Evolutionary conservation across 2,888 invertebrate genomes (phyloP), one percentile per base, ranked within the genome.

Genomic region (Agrotis puta): DNA sequence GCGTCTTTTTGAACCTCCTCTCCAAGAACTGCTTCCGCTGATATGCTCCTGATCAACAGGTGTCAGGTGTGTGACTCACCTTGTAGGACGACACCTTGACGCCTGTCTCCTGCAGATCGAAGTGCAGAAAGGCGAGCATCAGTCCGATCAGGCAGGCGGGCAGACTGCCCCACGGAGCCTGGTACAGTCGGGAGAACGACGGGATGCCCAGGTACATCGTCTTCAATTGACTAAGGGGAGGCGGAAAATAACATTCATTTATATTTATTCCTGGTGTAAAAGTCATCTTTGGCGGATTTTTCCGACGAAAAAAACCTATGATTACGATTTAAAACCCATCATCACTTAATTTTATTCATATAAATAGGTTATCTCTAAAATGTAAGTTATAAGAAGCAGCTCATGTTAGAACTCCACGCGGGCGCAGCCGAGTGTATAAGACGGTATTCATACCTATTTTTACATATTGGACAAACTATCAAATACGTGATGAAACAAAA

Each of bases 151-250:
- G 71, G 68, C 88, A 85, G 33, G 89, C 85, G 6, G 90, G 88
- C 70, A 91, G 85, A 61, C 89, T 87, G 82, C 91, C 87, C 90
- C 92, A 90, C 69, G 92, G 88, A 11, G 88, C 67, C 74, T 85
- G 87, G 85, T 90, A 90, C 77, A 89, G 83, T 13, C 77, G 78
- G 16, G 86, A 75, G 85, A 91, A 91, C 47, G 91, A 91, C 5
- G 84, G 66, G 56, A 87, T 85, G 27, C 82, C 86, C 22, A 66
- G 73, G 81, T 89, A 89, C 88, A 88, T 86, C 43, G 84, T 88
- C 70, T 64, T 67, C 51, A 79, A 51, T 2, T 20, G 33, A 33
- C 79, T 79, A 24, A 13, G 13, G 1, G 13, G 2, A 18, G 9
- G 33, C 1, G 4, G 11, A 22, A 24, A 13, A 14, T 18, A 2